Conservation (phyloP, 92 coral and sea anemone genomes). For the Zoanthus sansibaricus region DNA sequence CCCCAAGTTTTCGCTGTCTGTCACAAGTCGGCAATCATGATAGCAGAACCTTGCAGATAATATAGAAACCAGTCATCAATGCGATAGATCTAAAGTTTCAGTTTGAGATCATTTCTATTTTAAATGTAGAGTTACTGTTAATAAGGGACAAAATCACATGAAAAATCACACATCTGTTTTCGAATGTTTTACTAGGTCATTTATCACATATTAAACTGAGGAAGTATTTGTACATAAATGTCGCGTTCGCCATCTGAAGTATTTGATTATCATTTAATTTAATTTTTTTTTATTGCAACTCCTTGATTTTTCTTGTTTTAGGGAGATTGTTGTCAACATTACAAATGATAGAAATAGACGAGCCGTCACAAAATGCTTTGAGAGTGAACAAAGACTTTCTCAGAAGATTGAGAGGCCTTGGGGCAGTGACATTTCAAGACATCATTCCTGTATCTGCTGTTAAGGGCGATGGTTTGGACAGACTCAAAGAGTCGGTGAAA, state of each 20-base stretch:
- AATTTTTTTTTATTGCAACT: not conserved
- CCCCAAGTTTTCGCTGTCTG: too few species aligned
- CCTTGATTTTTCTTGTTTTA: not conserved
- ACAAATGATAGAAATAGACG: constrained; percentile 22
- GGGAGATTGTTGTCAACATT: constrained; percentile 22
- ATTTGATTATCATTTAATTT: not conserved
- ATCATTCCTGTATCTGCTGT: constrained; percentile 78
- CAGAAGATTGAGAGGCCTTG: constrained; percentile 40
- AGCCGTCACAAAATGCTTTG: constrained; percentile 16
- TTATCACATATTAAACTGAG: too few species aligned
- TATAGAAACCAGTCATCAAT: too few species aligned
- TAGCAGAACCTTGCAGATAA: too few species aligned
- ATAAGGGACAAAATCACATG: too few species aligned
- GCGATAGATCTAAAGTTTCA: too few species aligned
- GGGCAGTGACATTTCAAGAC: constrained; percentile 55
- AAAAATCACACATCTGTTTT: too few species aligned
- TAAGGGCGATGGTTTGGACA: constrained; percentile 72
- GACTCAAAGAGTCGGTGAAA: constrained; percentile 65
- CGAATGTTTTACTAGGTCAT: too few species aligned
- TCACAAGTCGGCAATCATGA: too few species aligned
- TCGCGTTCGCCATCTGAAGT: not conserved
- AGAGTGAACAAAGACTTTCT: constrained; percentile 24
- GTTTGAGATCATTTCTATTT: too few species aligned
- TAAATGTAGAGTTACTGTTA: too few species aligned
- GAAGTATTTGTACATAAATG: too few species aligned